A percentile compares a stretch with the other conserved stretches of the same genome.
Conservation (phyloP, 2,113 vertebrate genomes). For the Neodon shergylaensis region DNA sequence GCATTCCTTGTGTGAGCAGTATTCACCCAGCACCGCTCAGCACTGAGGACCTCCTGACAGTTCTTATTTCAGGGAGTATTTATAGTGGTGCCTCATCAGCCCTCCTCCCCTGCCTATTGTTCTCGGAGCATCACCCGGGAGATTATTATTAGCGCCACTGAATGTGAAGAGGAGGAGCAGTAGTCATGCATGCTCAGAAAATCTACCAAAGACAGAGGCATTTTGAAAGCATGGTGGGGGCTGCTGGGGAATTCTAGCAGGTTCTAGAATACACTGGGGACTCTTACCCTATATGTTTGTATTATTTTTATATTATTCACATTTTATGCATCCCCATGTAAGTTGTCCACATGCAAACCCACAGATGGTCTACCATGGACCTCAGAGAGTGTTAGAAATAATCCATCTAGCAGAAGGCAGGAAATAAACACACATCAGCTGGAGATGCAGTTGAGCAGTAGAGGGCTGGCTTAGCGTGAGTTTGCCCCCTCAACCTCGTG, state of each 20-base stretch:
- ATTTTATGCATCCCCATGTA: background rate
- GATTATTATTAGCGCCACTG: slow-evolving; percentile 11
- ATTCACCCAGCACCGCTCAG: background rate
- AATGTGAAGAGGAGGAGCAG: background rate
- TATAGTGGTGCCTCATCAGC: slow-evolving; percentile 7
- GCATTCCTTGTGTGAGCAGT: background rate
- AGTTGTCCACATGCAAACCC: background rate
- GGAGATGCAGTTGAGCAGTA: background rate
- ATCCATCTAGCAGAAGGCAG: background rate
- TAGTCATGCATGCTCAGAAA: background rate
- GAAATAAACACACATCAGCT: background rate
- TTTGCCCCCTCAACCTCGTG: background rate
- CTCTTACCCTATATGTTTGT: background rate
- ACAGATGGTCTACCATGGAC: background rate
- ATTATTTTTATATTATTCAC: background rate
- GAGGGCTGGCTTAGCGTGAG: background rate
- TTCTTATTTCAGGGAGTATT: slow-evolving; percentile 46
- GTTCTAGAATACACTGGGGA: background rate
- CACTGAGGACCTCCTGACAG: background rate
- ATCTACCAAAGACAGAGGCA: background rate
- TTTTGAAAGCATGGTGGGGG: background rate
- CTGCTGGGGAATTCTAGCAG: background rate
- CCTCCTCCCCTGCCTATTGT: slow-evolving; percentile 16
- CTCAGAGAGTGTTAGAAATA: slow-evolving; percentile 9
- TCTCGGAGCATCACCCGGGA: background rate